A percentile compares a stretch with the other conserved stretches of the same genome.
Conservation (phyloP, 2,888 invertebrate species). For the Horisme vitalbata region DNA sequence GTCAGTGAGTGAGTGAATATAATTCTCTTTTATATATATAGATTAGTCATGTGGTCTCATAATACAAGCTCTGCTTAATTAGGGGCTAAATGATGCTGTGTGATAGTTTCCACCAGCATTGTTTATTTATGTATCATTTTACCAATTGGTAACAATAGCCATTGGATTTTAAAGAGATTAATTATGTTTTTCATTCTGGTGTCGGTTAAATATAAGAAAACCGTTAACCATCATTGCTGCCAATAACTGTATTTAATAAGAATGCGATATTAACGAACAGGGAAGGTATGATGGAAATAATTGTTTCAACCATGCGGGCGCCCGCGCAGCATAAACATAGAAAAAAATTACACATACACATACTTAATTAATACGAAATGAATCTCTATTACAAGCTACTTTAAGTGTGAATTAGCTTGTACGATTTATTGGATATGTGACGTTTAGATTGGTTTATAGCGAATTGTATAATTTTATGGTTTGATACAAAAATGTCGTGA, state of each 20-base stretch:
- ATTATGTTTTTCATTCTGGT: conserved; percentile 5
- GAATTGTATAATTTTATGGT: conserved; percentile 55
- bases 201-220: conserved; percentile 44
- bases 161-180: no score
- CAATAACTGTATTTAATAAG: conserved; percentile 70
- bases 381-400: conserved; percentile 37
- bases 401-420: conserved; percentile 15
- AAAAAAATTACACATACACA: conserved; percentile 35
- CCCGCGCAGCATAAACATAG: conserved; percentile 56
- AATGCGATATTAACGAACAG: conserved; percentile 73
- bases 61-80: no score
- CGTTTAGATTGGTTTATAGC: conserved; percentile 17
- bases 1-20: no score
- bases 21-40: no score
- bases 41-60: no score
- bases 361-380: conserved; percentile 33
- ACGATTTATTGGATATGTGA: conserved; percentile 6
- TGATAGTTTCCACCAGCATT: no score
- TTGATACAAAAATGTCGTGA: conserved; percentile 59
- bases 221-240: conserved; percentile 74
- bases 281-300: conserved; percentile 68
- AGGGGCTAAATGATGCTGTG: no score
- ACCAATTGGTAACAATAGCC: no score
- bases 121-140: no score
- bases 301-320: conserved; percentile 70